Conservation (phyloP, 2,888 invertebrate genomes). For the Chelonus formosanus region DNA sequence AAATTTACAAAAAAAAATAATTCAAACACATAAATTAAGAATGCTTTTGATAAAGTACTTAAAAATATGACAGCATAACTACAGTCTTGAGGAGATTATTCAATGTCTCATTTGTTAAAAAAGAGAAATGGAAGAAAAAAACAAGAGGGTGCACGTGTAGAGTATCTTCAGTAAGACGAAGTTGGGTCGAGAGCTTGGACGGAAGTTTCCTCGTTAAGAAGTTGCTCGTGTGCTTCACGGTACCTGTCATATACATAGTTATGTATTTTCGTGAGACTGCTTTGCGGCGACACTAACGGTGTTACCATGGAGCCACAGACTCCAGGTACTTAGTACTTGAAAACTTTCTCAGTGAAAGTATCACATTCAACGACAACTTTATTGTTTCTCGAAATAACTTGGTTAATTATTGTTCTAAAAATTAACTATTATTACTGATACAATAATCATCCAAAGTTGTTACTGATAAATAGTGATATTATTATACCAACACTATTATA, state of each 20-base stretch:
- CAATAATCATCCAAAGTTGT: too few species aligned
- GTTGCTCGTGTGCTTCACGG: constrained; percentile 38
- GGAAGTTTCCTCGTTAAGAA: constrained; percentile 50
- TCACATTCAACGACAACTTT: constrained; percentile 11
- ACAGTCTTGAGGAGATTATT: not conserved
- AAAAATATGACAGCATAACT: too few species aligned
- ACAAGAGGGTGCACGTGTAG: constrained; percentile 17
- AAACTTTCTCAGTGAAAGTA: constrained; percentile 3
- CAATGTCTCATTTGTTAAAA: too few species aligned
- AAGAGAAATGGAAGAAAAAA: not conserved
- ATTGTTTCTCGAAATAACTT: constrained; percentile 3
- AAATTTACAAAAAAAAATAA: not conserved
- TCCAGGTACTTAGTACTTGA: constrained; percentile 12
- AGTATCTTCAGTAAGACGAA: constrained; percentile 6
- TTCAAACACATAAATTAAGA: not conserved
- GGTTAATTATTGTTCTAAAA: not conserved
- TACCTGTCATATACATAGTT: constrained; percentile 30
- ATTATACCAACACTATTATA: too few species aligned
- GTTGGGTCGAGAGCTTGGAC: constrained; percentile 23
- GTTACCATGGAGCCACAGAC: constrained; percentile 12
- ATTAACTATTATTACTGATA: too few species aligned
- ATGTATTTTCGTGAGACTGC: constrained; percentile 9
- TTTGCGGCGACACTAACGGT: constrained; percentile 6
- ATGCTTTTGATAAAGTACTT: not conserved
- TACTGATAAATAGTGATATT: too few species aligned